These are phyloP conservation scores for Bombus vancouverensis DNA, from an alignment of 1,140 invertebrate genomes.

Conservation along the genomic window DNA sequence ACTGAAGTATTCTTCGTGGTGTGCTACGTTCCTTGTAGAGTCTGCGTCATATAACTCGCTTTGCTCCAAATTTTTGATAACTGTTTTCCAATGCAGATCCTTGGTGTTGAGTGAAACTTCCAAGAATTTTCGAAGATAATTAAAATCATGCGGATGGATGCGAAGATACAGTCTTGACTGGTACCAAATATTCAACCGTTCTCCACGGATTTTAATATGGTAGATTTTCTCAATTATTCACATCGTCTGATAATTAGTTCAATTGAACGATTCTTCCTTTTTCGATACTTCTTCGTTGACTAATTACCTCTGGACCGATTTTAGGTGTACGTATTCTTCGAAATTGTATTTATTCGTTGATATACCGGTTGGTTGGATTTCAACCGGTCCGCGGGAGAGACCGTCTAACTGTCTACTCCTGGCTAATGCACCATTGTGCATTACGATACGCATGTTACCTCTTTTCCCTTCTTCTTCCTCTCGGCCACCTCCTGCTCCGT, in stretches of 20 bases:
- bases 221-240: not conserved
- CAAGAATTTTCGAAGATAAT: not conserved
- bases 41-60: not conserved
- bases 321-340: not conserved
- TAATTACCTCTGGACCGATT: too few species aligned
- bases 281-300: not conserved
- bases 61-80: not conserved
- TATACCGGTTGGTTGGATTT: constrained; percentile 20
- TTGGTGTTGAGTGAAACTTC: not conserved
- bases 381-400: constrained; percentile 51
- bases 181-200: not conserved
- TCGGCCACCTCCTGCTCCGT: constrained; percentile 55
- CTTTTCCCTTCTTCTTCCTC: constrained; percentile 64
- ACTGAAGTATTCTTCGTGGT: not conserved
- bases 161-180: not conserved
- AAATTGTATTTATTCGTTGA: not conserved
- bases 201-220: not conserved
- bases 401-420: constrained; percentile 61
- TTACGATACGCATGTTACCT: constrained; percentile 52
- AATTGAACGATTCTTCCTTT: not conserved
- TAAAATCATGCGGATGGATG: constrained; percentile 3
- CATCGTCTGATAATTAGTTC: not conserved
- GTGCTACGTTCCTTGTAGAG: not conserved
- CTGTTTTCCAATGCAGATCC: not conserved
- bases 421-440: constrained; percentile 68